Conservation (phyloP, 2,888 invertebrate genomes). For the Lingula anatina region DNA sequence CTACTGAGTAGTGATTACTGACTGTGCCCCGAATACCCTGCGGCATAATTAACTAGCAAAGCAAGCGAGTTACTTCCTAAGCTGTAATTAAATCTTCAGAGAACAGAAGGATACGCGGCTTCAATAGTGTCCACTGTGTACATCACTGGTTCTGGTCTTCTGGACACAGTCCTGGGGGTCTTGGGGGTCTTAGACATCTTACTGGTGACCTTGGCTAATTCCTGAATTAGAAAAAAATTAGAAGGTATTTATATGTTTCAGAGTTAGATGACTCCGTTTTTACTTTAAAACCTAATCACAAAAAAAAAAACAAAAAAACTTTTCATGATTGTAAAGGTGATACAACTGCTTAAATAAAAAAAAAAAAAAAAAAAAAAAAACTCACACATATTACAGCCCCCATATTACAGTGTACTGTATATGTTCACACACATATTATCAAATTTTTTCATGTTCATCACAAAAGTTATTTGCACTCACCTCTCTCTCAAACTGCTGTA, state of each 20-base stretch:
- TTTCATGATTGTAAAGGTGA: neutral
- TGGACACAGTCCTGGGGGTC: too few relatives aligned
- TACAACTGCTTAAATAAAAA: too few relatives aligned
- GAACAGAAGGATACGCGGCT: slow-evolving; percentile 20
- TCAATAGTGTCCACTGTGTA: slow-evolving; percentile 26
- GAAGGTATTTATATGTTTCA: neutral
- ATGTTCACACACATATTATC: neutral
- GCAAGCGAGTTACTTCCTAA: too few relatives aligned
- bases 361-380: too few relatives aligned
- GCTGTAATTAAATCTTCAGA: neutral
- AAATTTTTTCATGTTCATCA: too few relatives aligned
- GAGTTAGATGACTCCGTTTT: too few relatives aligned
- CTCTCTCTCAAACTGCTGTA: slow-evolving; percentile 66
- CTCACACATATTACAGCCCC: too few relatives aligned
- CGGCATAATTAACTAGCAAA: too few relatives aligned
- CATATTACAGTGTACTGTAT: too few relatives aligned
- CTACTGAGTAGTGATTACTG: too few relatives aligned
- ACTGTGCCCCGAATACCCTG: neutral
- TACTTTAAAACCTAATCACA: too few relatives aligned
- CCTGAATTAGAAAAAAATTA: slow-evolving; percentile 15
- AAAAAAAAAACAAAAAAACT: neutral
- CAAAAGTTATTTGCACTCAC: slow-evolving; percentile 58
- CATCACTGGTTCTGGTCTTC: slow-evolving; percentile 12
- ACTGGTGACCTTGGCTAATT: slow-evolving; percentile 22
- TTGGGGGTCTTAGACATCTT: slow-evolving; percentile 16